phyloP scores from a whole-genome alignment of 64 coral and sea anemone genomes.

The Cladopsammia gracilis region DNA sequence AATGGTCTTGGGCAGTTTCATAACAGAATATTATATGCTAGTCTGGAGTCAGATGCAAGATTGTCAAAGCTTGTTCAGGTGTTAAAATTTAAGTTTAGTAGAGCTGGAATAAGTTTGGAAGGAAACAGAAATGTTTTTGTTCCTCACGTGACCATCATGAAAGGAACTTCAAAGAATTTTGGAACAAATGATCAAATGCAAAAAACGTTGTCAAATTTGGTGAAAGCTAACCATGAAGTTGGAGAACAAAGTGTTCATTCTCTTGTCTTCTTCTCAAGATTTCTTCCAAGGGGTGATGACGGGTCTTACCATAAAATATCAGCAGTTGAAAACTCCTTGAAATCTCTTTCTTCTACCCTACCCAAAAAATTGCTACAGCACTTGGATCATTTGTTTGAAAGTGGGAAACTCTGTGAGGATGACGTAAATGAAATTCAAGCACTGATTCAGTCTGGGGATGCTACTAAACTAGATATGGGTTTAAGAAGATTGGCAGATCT shows the following conservation, averaged over 20 bases:
- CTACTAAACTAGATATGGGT: slow-evolving; percentile 34
- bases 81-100: slow-evolving; percentile 70
- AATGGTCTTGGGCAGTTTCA: slow-evolving; percentile 68
- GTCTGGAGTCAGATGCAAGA: slow-evolving; percentile 37
- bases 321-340: slow-evolving; percentile 73
- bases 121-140: slow-evolving; percentile 77
- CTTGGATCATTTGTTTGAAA: slow-evolving; percentile 49
- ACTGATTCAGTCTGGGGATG: slow-evolving; percentile 34
- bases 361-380: slow-evolving; percentile 45
- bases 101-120: slow-evolving; percentile 72
- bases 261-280: slow-evolving; percentile 68
- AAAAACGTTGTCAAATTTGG: slow-evolving; percentile 52
- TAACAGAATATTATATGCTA: slow-evolving; percentile 70
- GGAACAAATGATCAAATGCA: neutral
- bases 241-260: slow-evolving; percentile 66
- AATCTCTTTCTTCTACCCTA: slow-evolving; percentile 65
- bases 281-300: slow-evolving; percentile 61
- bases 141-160: slow-evolving; percentile 76
- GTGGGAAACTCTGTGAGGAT: slow-evolving; percentile 33
- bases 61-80: slow-evolving; percentile 67
- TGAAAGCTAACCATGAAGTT: slow-evolving; percentile 43
- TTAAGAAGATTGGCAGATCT: slow-evolving; percentile 31
- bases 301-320: slow-evolving; percentile 64
- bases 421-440: slow-evolving; percentile 24
- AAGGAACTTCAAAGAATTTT: slow-evolving; percentile 32